These are phyloP conservation scores for Bubo scandiacus DNA, from an alignment of 2,113 vertebrate genomes.

Conservation along the genomic window DNA sequence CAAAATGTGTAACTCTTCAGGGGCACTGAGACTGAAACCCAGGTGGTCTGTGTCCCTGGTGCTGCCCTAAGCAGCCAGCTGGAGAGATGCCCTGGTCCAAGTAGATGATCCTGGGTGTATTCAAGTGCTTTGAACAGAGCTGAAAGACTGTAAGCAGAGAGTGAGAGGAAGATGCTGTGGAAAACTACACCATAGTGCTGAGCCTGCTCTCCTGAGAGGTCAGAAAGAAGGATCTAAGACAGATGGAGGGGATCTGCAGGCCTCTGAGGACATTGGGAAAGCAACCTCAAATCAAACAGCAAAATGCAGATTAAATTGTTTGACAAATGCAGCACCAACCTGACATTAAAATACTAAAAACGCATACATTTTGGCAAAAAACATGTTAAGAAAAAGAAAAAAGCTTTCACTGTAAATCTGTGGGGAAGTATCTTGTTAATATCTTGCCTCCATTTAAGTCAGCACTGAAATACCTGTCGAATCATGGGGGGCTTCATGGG, in stretches of 20 bases:
- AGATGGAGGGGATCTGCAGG: not conserved
- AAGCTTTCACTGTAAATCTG: not conserved
- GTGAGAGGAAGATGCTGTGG: not conserved
- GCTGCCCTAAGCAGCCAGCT: not conserved
- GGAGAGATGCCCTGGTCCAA: accelerated
- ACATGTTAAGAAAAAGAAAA: not conserved
- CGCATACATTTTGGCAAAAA: not conserved
- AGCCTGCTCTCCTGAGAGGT: not conserved
- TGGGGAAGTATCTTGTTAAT: not conserved
- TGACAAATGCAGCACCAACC: not conserved
- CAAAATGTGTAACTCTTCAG: not conserved
- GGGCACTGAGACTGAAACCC: not conserved
- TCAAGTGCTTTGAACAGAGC: not conserved
- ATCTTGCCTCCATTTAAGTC: not conserved
- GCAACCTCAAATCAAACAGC: not conserved
- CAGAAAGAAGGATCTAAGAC: not conserved
- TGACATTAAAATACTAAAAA: not conserved
- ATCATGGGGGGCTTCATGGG: not conserved
- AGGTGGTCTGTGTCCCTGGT: not conserved
- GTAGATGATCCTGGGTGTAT: not conserved
- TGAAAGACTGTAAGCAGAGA: not conserved
- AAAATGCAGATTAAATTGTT: not conserved
- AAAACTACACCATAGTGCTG: not conserved
- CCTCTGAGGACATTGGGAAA: not conserved
- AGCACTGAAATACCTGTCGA: not conserved